phyloP scores from a whole-genome alignment of 53 echinoderm and acorn worm species.

The Crossaster papposus region DNA sequence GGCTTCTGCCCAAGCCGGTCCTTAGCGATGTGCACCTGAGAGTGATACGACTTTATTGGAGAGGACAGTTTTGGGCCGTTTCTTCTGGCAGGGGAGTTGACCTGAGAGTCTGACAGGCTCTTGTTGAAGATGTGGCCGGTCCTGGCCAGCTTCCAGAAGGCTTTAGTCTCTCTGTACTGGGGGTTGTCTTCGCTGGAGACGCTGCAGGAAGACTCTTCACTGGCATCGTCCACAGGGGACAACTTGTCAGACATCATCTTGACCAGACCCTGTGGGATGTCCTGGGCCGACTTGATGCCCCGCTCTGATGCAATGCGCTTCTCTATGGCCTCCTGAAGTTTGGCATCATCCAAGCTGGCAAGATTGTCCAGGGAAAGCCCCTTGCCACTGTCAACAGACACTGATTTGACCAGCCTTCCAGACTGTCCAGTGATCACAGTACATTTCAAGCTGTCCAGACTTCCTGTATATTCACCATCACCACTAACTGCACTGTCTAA shows the following conservation, averaged over 20 bases:
- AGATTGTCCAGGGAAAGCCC: conserved; percentile 88
- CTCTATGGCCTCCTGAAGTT: conserved; percentile 24
- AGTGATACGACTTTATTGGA: conserved; percentile 15
- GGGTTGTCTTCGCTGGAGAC: conserved; percentile 54
- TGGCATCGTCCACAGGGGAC: conserved; percentile 50
- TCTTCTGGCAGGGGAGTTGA: conserved; percentile 17
- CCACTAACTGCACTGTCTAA: conserved; percentile 4
- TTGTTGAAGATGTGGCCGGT: conserved; percentile 54
- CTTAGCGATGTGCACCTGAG: conserved; percentile 1
- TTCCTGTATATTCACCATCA: not conserved
- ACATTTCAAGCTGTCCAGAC: conserved; percentile 37
- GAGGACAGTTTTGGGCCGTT: not conserved
- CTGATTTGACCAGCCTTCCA: conserved; percentile 77
- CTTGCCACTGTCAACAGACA: conserved; percentile 92
- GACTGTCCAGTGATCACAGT: conserved; percentile 14
- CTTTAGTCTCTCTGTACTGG: conserved; percentile 41
- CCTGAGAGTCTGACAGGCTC: conserved; percentile 58
- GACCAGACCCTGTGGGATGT: conserved; percentile 53
- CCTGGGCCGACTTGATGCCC: conserved; percentile 47
- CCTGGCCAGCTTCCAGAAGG: conserved; percentile 56
- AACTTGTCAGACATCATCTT: conserved; percentile 49
- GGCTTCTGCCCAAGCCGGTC: not conserved
- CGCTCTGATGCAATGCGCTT: conserved; percentile 34
- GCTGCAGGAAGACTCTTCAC: conserved; percentile 43
- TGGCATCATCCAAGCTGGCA: conserved; percentile 23